Evolutionary conservation across 2,888 invertebrate species (phyloP).

Genomic region (Metellina segmentata): DNA sequence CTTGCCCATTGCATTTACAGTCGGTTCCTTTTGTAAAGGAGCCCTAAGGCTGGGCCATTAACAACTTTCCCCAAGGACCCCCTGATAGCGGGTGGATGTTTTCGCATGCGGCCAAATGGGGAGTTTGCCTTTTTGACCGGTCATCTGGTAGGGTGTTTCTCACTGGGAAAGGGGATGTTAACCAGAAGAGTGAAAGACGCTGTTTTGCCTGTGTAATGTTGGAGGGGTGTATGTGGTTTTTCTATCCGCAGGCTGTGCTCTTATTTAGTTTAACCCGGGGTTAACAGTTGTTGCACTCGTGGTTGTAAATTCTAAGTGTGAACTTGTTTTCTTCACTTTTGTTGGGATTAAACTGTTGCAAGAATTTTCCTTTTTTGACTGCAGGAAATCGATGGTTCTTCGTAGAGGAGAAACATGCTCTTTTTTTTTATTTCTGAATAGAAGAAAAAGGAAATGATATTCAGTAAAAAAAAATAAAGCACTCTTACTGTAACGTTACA

Average conservation of each 20-base stretch:
- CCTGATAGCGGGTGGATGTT: conserved; percentile 60
- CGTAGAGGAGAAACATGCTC: no score
- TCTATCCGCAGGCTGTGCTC: background rate
- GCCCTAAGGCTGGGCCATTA: conserved; percentile 64
- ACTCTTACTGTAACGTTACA: no score
- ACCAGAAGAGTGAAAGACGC: conserved; percentile 3
- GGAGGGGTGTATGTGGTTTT: background rate
- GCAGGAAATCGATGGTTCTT: no score
- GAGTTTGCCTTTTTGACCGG: conserved; percentile 48
- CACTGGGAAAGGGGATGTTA: background rate
- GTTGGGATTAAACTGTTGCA: background rate
- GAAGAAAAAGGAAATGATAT: no score
- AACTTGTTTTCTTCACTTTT: background rate
- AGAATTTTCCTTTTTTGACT: no score
- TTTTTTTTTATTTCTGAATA: no score
- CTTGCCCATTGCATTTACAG: conserved; percentile 66
- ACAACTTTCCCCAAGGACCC: conserved; percentile 63
- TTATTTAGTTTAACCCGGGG: background rate
- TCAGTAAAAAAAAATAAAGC: no score
- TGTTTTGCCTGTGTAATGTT: background rate
- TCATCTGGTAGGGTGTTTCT: conserved; percentile 20
- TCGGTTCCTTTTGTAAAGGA: conserved; percentile 60
- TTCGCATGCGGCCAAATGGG: conserved; percentile 45
- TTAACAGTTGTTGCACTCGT: background rate
- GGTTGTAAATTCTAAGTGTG: background rate